Percentiles rank a stretch among this genome's conserved stretches.
Evolutionary conservation across 1,140 invertebrate genomes (phyloP).

Genomic region (Nixonia krombeini): DNA sequence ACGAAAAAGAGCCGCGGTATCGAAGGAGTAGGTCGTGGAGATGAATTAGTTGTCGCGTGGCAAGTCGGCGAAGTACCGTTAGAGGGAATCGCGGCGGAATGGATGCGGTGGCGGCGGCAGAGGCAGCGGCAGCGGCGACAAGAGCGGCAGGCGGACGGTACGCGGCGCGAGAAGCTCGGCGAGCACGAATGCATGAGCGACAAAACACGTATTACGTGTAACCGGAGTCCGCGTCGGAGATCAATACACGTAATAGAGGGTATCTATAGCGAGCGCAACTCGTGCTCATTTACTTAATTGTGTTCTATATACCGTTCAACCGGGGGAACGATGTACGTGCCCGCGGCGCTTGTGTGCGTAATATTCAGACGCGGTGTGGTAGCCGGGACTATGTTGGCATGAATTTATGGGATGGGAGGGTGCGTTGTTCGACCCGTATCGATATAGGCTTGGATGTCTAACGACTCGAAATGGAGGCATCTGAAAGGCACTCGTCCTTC

Average conservation of each 20-base stretch:
- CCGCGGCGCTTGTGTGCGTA: constrained; percentile 57
- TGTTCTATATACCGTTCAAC: constrained; percentile 64
- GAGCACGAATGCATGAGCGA: constrained; percentile 63
- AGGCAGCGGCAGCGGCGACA: too few relatives aligned
- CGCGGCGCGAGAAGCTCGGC: constrained; percentile 11
- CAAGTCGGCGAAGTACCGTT: constrained; percentile 12
- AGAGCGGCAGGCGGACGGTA: constrained; percentile 14
- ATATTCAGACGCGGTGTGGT: constrained; percentile 65
- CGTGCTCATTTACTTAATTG: constrained; percentile 73
- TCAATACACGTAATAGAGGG: constrained; percentile 71
- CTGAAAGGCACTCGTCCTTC: constrained; percentile 40
- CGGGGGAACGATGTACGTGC: constrained; percentile 42
- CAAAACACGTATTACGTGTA: constrained; percentile 69
- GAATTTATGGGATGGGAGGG: constrained; percentile 63
- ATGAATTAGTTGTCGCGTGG: constrained; percentile 7
- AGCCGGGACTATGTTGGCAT: constrained; percentile 62
- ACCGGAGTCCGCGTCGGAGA: constrained; percentile 67
- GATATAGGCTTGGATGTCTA: constrained; percentile 61
- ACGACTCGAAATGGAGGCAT: constrained; percentile 50
- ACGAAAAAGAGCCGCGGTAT: background rate
- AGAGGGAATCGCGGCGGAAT: constrained; percentile 14
- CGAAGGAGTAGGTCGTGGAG: background rate
- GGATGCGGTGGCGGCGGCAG: too few relatives aligned
- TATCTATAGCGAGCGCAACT: constrained; percentile 70
- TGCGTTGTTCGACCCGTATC: constrained; percentile 53